Evolutionary conservation across 2,888 invertebrate genomes (phyloP).

Genomic region (Aphrophora alni): DNA sequence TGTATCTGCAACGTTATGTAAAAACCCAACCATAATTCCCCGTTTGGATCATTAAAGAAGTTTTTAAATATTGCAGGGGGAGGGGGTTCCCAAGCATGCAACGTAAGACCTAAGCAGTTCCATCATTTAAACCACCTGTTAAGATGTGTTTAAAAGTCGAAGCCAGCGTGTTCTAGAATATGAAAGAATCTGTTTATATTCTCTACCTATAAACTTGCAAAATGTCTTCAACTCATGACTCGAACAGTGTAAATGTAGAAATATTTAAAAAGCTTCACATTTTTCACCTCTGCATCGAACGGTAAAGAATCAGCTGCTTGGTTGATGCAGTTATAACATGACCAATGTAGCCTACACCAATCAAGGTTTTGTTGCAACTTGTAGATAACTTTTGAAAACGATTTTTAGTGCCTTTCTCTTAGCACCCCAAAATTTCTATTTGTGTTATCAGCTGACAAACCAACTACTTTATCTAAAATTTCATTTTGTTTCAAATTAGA

Average conservation of each 20-base stretch:
- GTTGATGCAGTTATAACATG: conserved; percentile 54
- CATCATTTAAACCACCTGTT: too few relatives aligned
- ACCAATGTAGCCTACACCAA: conserved; percentile 52
- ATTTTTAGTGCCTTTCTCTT: conserved; percentile 43
- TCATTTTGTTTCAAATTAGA: too few relatives aligned
- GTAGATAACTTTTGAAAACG: conserved; percentile 36
- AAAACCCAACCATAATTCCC: too few relatives aligned
- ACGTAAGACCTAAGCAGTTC: too few relatives aligned
- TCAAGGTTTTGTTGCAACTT: too few relatives aligned
- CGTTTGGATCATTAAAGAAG: too few relatives aligned
- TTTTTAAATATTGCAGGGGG: too few relatives aligned
- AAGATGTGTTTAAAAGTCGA: too few relatives aligned
- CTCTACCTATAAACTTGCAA: conserved; percentile 52
- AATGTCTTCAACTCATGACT: conserved; percentile 53
- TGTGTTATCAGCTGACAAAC: conserved; percentile 38
- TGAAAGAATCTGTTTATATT: conserved; percentile 42
- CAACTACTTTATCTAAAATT: conserved; percentile 17
- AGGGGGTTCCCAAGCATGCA: too few relatives aligned
- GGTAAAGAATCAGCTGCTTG: conserved; percentile 53
- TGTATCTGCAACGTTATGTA: too few relatives aligned
- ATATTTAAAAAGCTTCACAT: conserved; percentile 54
- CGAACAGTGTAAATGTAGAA: conserved; percentile 55
- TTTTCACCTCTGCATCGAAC: conserved; percentile 52
- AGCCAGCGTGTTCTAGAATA: too few relatives aligned
- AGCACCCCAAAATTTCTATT: conserved; percentile 42